Evolutionary conservation across 2,113 vertebrate genomes (phyloP), one percentile per base, ranked within the genome.

Genomic region (Fulica atra): DNA sequence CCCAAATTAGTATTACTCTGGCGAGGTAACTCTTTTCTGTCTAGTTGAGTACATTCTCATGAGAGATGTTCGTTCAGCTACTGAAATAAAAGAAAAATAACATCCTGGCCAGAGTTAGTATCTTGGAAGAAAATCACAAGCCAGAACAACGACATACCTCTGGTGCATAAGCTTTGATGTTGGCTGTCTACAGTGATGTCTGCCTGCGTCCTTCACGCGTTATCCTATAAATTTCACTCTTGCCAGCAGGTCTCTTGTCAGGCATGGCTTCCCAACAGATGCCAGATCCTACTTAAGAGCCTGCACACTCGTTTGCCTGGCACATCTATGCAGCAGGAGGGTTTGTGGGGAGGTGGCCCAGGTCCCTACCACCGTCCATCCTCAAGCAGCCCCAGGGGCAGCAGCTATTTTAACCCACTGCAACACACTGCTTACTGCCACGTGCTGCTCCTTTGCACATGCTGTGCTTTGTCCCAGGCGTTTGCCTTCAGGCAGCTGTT

Each of bases 281-380:
- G 4, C 31, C 19, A 8, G 28, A 38, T 44, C 54, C 40, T 7
- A 0, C 76, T 11, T 25, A 7, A 4, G 12, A 82, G 66, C 42
- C 57, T n/a, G 61, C 23, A 1, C 2, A 9, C 8, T 3, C 0
- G 56, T 46, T 61, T 0, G 0, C 56, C 88, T 21, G 65, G 70
- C 92, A 64, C 42, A 33, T 7, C 61, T 17, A n/a, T 11, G 51
- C 48, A 33, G 72, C 36, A 18, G 42, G 25, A 46, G 60, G 53
- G 33, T 61, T 36, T 16, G 48, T 12, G 44, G 44, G 59, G 86
- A 73, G 54, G 46, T 1, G 3, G 35, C 23, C 57, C 35, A 6
- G 18, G 6, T n/a, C 73, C 80, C 69, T 3, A 44, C 77, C 74
- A 20, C 28, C 4, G 0, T 56, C 70, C 16, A 28, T 78, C 20